Evolutionary conservation across 2,797 vertebrate species (phyloP).

Genomic region (Lagocephalus sceleratus): DNA sequence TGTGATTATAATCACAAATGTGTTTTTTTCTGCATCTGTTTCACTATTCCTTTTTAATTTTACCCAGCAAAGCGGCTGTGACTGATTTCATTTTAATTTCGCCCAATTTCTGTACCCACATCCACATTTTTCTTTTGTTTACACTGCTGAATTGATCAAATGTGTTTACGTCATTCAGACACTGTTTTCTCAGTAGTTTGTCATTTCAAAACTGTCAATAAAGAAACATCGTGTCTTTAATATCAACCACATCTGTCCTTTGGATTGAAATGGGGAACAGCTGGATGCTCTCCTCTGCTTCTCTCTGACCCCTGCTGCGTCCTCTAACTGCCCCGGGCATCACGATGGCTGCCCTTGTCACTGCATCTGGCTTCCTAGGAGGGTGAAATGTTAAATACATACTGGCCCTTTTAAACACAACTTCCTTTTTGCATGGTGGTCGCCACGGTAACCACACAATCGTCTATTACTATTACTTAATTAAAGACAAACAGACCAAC

Average conservation of each 20-base stretch:
- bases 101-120: too few species aligned
- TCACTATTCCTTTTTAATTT: too few species aligned
- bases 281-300: not conserved
- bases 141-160: too few species aligned
- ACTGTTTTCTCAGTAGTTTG: not conserved
- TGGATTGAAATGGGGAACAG: too few species aligned
- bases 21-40: too few species aligned
- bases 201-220: not conserved
- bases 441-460: slow-evolving; percentile 38
- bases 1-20: too few species aligned
- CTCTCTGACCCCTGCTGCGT: slow-evolving; percentile 24
- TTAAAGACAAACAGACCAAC: slow-evolving; percentile 21
- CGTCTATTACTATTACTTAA: slow-evolving; percentile 23
- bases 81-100: too few species aligned
- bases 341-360: slow-evolving; percentile 60
- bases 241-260: too few species aligned
- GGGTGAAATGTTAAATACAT: slow-evolving; percentile 49
- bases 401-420: slow-evolving; percentile 23
- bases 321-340: slow-evolving; percentile 14
- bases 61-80: too few species aligned
- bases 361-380: slow-evolving; percentile 24
- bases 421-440: slow-evolving; percentile 38
- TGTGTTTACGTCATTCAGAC: too few species aligned
- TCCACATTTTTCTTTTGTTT: too few species aligned
- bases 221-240: too few species aligned